These are phyloP conservation scores for Cyrtodaria siliqua DNA, from an alignment of 2,888 invertebrate genomes.

Conservation along the genomic window DNA sequence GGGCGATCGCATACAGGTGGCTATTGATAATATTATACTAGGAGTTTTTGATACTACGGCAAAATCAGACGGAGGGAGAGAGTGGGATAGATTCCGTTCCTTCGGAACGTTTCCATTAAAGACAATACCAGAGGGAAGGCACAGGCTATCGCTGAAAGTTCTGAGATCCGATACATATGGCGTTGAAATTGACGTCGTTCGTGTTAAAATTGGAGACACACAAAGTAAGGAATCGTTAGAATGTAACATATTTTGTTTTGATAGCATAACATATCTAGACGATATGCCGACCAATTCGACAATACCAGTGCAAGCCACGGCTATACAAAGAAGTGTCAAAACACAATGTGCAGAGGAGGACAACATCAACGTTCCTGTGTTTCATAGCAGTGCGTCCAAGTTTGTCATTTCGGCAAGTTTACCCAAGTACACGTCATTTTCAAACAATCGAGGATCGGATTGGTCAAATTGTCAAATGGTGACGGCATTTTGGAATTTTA, in stretches of 20 bases:
- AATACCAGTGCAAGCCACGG: slow-evolving; percentile 16
- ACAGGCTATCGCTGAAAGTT: slow-evolving; percentile 53
- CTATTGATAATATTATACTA: slow-evolving; percentile 49
- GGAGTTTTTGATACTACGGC: slow-evolving; percentile 37
- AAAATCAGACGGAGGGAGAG: slow-evolving; percentile 36
- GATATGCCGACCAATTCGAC: slow-evolving; percentile 6
- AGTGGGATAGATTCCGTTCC: slow-evolving; percentile 54
- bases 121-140: slow-evolving; percentile 47
- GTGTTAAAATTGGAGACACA: slow-evolving; percentile 44
- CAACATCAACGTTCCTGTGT: slow-evolving; percentile 74
- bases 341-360: slow-evolving; percentile 75
- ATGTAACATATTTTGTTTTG: slow-evolving; percentile 68
- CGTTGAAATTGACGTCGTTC: slow-evolving; percentile 70
- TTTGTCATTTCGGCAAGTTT: slow-evolving; percentile 67
- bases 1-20: slow-evolving; percentile 45
- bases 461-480: slow-evolving; percentile 57
- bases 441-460: slow-evolving; percentile 61
- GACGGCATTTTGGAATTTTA: slow-evolving; percentile 60
- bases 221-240: slow-evolving; percentile 54
- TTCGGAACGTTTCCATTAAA: slow-evolving; percentile 3
- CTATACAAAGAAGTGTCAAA: slow-evolving; percentile 58
- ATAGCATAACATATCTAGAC: slow-evolving; percentile 51
- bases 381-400: slow-evolving; percentile 50
- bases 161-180: slow-evolving; percentile 62
- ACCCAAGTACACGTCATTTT: slow-evolving; percentile 68